Evolutionary conservation across 2,888 invertebrate genomes (phyloP), one percentile per base, ranked within the genome.

Genomic region (Cynaeus angustus): DNA sequence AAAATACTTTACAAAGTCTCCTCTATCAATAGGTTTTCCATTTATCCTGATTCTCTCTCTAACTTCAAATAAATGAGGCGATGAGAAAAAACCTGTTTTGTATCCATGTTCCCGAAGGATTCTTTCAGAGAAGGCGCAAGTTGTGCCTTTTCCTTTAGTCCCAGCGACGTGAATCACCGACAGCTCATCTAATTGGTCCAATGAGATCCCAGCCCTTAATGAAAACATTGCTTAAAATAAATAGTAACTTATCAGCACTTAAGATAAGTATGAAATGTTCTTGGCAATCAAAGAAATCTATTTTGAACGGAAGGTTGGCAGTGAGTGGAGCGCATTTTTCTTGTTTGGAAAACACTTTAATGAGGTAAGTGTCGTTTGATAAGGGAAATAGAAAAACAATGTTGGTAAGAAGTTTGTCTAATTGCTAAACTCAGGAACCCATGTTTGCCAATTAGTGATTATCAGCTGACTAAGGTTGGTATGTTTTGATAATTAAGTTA

Each of bases 81-180:
- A 99, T 53, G 96, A 96, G 84, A 91, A 99, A 83, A 99, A 95
- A 4, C 99, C 99, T 0, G 98, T 99, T 79, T 89, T 92, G 80
- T 90, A 91, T 1, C 97, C 97, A 82, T 94, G 91, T 16, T 90
- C 86, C 0, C 95, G 90, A 7, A 99, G 87, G 71, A 99, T 94
- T 0, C 93, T 91, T 84, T 99, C 99, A 74, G 92, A 91, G 84
- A 95, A 92, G 0, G 98, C 97, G 83, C 98, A 97, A 0, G 98
- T 97, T 12, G 97, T 97, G 14, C 95, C 96, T 90, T 99, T 99
- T 58, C 99, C 99, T 86, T 99, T 99, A 0, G 99, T 99, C 7
- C 99, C 99, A 69, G 96, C 91, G 4, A 99, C 92, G 87, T 99
- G 99, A 80, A 99, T 96, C 43, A 97, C 90, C 61, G 95, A 92